Evolutionary conservation across 1,140 invertebrate genomes (phyloP).

Genomic region (Drosophila kikkawai): DNA sequence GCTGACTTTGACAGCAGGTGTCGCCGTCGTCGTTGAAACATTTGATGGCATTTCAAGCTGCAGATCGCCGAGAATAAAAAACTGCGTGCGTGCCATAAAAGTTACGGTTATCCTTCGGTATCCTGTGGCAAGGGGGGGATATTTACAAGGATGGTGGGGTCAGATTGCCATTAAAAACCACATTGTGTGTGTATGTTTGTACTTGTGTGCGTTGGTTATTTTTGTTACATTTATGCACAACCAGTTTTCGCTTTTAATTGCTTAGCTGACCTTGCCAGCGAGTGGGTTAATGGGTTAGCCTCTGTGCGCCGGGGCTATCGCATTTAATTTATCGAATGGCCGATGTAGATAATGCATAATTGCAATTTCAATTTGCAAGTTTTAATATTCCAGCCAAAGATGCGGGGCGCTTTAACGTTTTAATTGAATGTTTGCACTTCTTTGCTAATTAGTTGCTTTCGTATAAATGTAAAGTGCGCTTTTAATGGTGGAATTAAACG

Average conservation of each 20-base stretch:
- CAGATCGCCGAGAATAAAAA: slow-evolving; percentile 65
- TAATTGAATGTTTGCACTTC: slow-evolving; percentile 18
- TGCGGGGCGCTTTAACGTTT: slow-evolving; percentile 23
- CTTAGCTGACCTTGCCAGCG: slow-evolving; percentile 45
- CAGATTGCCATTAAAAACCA: slow-evolving; percentile 40
- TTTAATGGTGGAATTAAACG: slow-evolving; percentile 2
- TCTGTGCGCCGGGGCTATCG: slow-evolving; percentile 32
- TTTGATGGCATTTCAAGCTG: slow-evolving; percentile 73
- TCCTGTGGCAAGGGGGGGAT: slow-evolving; percentile 3
- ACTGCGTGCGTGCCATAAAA: slow-evolving; percentile 69
- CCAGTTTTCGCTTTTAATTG: slow-evolving; percentile 52
- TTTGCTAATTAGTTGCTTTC: slow-evolving; percentile 27
- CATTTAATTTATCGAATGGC: slow-evolving; percentile 42
- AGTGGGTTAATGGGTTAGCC: slow-evolving; percentile 41
- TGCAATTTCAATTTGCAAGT: slow-evolving; percentile 44
- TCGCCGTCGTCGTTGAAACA: slow-evolving; percentile 40
- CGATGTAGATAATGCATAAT: slow-evolving; percentile 49
- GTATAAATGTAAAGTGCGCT: slow-evolving; percentile 3
- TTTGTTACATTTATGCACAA: slow-evolving; percentile 50
- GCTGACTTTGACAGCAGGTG: slow-evolving; percentile 74
- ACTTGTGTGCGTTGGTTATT: slow-evolving; percentile 23
- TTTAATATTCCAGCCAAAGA: slow-evolving; percentile 35
- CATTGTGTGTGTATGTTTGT: slow-evolving; percentile 28
- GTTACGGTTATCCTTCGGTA: slow-evolving; percentile 39
- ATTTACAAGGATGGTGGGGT: slow-evolving; percentile 9